Percentiles rank a stretch among this genome's conserved stretches.
Evolutionary conservation across 2,888 invertebrate genomes (phyloP).

Genomic region (Eretmocerus hayati): DNA sequence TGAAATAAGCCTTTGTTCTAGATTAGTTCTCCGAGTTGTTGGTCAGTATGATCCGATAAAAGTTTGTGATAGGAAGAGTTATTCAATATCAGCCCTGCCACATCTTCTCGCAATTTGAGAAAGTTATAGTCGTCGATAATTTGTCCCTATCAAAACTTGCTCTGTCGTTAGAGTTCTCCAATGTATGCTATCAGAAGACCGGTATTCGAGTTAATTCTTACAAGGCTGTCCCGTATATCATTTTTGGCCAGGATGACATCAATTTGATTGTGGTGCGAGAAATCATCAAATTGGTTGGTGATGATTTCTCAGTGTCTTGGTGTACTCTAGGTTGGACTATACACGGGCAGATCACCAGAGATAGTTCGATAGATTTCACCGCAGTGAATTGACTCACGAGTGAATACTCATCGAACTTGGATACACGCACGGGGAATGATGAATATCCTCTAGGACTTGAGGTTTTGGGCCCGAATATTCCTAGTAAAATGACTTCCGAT

Average conservation of each 20-base stretch:
- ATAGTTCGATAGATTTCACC: no score
- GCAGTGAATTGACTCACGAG: no score
- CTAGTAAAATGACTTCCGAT: neutral
- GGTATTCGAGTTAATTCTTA: neutral
- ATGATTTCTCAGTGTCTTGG: neutral
- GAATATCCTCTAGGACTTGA: neutral
- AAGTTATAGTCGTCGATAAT: neutral
- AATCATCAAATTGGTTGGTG: neutral
- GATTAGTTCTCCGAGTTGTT: no score
- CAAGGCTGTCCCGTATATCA: neutral
- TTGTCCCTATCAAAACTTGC: neutral
- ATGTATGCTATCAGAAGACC: neutral
- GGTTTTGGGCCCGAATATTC: neutral
- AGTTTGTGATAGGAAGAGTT: no score
- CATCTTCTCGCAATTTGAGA: neutral
- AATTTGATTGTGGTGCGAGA: neutral
- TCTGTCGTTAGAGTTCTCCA: neutral
- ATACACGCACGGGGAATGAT: no score
- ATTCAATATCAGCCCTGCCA: no score
- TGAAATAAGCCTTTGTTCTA: no score
- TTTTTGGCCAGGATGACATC: neutral
- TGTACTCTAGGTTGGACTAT: neutral
- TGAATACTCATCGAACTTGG: no score
- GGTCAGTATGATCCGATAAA: no score
- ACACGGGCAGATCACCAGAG: neutral